phyloP scores from a whole-genome alignment of 2,113 vertebrate species.

The Chelonoidis abingdonii region DNA sequence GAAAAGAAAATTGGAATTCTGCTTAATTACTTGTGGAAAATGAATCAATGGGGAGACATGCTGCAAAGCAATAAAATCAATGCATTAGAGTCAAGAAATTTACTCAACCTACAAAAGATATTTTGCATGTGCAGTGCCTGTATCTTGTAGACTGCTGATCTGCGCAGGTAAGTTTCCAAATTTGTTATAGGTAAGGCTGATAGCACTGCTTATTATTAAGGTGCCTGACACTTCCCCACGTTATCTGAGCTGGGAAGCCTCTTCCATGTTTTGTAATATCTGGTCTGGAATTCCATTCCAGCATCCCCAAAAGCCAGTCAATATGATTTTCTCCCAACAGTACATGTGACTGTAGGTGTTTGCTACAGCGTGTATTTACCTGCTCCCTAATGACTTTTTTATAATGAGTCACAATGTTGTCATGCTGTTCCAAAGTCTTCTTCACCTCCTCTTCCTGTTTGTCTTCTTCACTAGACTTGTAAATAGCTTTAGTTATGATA shows the following conservation, averaged over 20 bases:
- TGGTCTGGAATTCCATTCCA: fast-evolving
- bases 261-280: background rate
- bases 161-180: background rate
- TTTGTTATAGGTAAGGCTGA: background rate
- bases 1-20: background rate
- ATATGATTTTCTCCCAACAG: background rate
- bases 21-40: background rate
- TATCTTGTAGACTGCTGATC: background rate
- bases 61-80: background rate
- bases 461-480: slow-evolving; percentile 98
- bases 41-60: fast-evolving
- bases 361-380: slow-evolving; percentile 69
- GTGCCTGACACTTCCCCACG: background rate
- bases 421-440: slow-evolving; percentile 97
- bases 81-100: background rate
- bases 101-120: background rate
- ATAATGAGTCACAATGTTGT: slow-evolving; percentile 97
- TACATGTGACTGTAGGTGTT: fast-evolving
- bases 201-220: background rate
- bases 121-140: background rate
- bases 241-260: background rate
- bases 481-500: slow-evolving; percentile 95
- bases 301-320: background rate
- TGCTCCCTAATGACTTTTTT: slow-evolving; percentile 98
- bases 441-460: slow-evolving; percentile 98